Evolutionary conservation across 2,113 vertebrate species (phyloP), one percentile per base, ranked within the genome.

Genomic region (Myanophis thanlyinensis): DNA sequence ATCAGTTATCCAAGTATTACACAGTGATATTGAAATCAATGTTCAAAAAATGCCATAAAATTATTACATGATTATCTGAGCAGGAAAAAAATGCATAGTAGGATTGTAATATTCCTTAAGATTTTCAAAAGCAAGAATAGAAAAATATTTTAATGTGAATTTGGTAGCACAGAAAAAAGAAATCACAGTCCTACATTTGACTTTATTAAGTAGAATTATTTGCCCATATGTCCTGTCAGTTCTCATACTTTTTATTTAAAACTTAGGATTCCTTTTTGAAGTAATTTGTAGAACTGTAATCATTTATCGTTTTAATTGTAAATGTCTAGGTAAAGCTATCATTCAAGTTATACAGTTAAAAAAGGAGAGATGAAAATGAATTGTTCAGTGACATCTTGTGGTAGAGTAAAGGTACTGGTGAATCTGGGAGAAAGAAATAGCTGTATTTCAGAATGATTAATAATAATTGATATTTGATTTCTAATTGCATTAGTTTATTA

Each of bases 361-460:
- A 96, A 95, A 94, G 92, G 90, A 53, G 46, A 96, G 94, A 91
- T 95, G 95, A 98, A 97, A 96, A 94, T 91, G 97, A 95, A 98
- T 97, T 97, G 47, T 95, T 91, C 92, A 98, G 96, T 96, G 97
- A 95, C 98, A 98, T 97, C 98, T 98, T 97, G 98, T 98, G 98
- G 98, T 92, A 3, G 62, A 62, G 49, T 95, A 92, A 20, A 11
- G 51, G 8, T 94, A 89, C 88, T 95, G 95, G 91, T 95, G 89
- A 2, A 5, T 12, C 15, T 9, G n/a, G 56, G 91, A 93, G 48
- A 88, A 59, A 44, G 91, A 87, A 90, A 84, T 27, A 4, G 0
- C n/a, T 89, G 48, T 91, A 93, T 62, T 91, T 93, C 54, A 93
- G 95, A 97, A 96, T 12, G 18, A 20, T 25, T 92, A 95, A 87